These are phyloP conservation scores for Neogale vison DNA, from an alignment of 2,113 vertebrate genomes.

Conservation along the genomic window DNA sequence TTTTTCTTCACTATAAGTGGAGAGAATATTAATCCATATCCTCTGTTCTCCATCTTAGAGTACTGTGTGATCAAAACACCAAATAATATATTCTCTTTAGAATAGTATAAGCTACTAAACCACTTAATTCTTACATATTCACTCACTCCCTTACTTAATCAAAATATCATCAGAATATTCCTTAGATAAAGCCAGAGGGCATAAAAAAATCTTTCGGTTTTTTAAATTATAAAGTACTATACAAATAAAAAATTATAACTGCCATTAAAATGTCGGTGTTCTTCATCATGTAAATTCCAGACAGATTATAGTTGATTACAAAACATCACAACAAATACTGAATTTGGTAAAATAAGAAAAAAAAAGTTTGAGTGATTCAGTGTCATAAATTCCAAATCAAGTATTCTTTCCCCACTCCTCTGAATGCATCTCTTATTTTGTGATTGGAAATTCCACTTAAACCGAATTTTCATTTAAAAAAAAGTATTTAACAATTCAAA, in stretches of 20 bases:
- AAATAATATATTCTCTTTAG: neutral
- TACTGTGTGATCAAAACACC: neutral
- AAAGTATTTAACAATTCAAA: neutral
- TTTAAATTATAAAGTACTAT: neutral
- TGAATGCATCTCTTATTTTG: neutral
- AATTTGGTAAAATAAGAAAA: constrained; percentile 4
- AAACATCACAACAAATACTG: neutral
- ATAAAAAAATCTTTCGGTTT: neutral
- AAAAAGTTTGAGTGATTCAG: neutral
- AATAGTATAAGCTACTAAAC: neutral
- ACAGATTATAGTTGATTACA: neutral
- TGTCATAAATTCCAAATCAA: neutral
- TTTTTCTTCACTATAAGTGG: neutral
- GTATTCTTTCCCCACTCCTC: neutral
- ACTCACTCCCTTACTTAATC: neutral
- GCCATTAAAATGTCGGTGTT: neutral
- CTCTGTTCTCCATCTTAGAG: neutral
- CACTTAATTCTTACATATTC: neutral
- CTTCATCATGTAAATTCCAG: neutral
- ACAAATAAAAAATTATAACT: neutral
- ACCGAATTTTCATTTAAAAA: neutral
- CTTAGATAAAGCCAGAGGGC: constrained; percentile 11
- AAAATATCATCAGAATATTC: neutral
- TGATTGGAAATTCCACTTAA: neutral
- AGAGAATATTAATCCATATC: neutral